A percentile compares a stretch with the other conserved stretches of the same genome.
phyloP scores from a whole-genome alignment of 2,797 vertebrate species.

The Phataginus tetradactyla region DNA sequence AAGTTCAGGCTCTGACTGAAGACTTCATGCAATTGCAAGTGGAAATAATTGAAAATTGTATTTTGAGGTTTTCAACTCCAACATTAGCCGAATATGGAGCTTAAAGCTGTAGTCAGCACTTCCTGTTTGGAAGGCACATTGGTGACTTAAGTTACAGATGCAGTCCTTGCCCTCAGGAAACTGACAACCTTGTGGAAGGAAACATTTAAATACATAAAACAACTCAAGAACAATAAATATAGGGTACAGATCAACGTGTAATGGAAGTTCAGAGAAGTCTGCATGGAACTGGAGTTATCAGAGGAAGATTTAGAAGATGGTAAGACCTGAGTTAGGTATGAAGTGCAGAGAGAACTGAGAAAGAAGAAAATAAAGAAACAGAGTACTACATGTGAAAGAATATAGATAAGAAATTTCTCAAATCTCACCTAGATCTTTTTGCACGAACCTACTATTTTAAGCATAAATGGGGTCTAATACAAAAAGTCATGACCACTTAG shows the following conservation, averaged over 20 bases:
- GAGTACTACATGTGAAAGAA: not conserved
- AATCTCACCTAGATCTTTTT: not conserved
- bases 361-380: not conserved
- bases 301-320: not conserved
- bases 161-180: not conserved
- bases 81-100: not conserved
- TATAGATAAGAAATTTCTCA: not conserved
- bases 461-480: not conserved
- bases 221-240: not conserved
- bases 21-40: not conserved
- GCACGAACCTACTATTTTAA: constrained; percentile 4
- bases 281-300: not conserved
- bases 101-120: not conserved
- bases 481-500: not conserved
- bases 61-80: not conserved
- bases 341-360: not conserved
- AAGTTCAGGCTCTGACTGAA: not conserved
- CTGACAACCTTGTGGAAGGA: not conserved
- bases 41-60: not conserved
- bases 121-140: not conserved
- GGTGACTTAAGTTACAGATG: not conserved
- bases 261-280: not conserved
- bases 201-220: not conserved
- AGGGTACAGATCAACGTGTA: not conserved
- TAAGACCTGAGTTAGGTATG: not conserved